phyloP scores from a whole-genome alignment of 2,888 invertebrate species.

The Nephrotoma appendiculata region DNA sequence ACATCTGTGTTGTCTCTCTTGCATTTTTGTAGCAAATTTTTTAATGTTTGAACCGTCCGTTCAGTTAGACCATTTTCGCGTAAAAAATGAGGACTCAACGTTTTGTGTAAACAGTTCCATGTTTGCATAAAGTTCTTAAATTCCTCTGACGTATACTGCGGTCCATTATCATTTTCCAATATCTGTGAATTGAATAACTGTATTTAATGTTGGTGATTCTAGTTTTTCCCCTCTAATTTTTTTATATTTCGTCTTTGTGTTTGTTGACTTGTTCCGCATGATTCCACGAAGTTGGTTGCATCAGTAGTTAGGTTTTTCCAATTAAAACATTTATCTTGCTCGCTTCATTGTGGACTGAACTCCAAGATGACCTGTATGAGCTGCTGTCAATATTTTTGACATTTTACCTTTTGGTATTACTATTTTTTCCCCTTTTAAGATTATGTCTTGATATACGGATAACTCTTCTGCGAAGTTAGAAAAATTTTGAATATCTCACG shows the following conservation, averaged over 20 bases:
- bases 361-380: neutral
- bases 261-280: neutral
- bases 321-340: no score
- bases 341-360: neutral
- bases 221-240: neutral
- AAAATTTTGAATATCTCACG: no score
- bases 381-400: neutral
- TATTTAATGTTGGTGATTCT: neutral
- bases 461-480: neutral
- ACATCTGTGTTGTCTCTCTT: neutral
- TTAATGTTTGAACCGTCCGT: neutral
- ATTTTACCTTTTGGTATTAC: neutral
- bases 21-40: neutral
- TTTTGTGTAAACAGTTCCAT: neutral
- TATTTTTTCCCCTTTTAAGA: neutral
- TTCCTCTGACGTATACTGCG: neutral
- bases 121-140: neutral
- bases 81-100: neutral
- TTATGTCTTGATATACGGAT: neutral
- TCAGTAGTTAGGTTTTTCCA: no score
- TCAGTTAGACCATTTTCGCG: neutral
- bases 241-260: neutral
- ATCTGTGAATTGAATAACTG: neutral
- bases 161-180: neutral
- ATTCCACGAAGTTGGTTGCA: neutral